Percentiles rank a stretch among this genome's conserved stretches.
phyloP scores from a whole-genome alignment of 2,888 invertebrate species.

The Diaphora mendica region DNA sequence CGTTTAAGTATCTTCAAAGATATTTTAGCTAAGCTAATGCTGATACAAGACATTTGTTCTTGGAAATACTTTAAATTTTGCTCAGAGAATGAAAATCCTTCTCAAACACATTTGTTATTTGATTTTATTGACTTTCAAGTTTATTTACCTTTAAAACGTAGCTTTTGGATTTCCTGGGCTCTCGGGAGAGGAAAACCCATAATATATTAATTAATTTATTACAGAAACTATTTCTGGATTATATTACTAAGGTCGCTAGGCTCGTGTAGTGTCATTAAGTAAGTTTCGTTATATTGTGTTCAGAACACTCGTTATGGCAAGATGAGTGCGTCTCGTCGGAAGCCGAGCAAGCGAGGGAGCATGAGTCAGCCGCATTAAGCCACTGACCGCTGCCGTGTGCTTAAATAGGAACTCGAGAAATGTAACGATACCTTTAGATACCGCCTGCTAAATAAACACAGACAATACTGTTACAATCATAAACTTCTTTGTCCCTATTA shows the following conservation, averaged over 20 bases:
- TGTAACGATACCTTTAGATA: neutral
- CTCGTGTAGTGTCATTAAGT: neutral
- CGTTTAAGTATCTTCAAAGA: neutral
- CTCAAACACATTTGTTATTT: neutral
- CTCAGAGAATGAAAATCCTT: neutral
- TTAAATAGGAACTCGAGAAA: neutral
- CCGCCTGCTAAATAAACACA: neutral
- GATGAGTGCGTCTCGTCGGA: neutral
- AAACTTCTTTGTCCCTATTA: neutral
- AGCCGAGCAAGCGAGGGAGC: conserved; percentile 1
- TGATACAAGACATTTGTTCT: neutral
- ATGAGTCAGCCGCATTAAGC: conserved; percentile 16
- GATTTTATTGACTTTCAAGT: neutral
- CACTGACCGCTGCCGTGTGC: conserved; percentile 10
- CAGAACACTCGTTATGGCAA: neutral
- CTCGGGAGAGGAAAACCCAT: neutral
- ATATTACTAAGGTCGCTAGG: neutral
- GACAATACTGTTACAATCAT: neutral
- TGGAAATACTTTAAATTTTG: neutral
- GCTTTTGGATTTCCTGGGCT: neutral
- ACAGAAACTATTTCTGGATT: neutral
- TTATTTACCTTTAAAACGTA: neutral
- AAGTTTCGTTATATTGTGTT: neutral
- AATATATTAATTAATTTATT: neutral
- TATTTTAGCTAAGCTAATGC: neutral